These are phyloP conservation scores for Lasioglossum pauxillum DNA, from an alignment of 2,888 invertebrate genomes.

Conservation along the genomic window DNA sequence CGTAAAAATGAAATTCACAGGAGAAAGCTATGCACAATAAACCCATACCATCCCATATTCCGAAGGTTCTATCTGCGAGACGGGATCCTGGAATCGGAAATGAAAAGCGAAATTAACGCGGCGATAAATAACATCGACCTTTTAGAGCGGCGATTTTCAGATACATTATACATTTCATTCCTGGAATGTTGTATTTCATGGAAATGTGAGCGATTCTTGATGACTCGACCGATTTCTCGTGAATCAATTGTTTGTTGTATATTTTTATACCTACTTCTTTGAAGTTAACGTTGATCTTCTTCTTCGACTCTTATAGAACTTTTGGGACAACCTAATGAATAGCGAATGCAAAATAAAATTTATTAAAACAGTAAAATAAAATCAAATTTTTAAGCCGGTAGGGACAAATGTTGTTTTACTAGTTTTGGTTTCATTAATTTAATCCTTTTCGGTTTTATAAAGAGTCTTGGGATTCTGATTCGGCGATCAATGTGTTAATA, in stretches of 20 bases:
- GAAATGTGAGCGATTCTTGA: not conserved
- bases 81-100: not conserved
- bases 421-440: no score
- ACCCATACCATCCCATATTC: not conserved
- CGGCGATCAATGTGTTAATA: no score
- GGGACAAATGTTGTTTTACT: no score
- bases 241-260: not conserved
- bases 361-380: no score
- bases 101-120: not conserved
- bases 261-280: not conserved
- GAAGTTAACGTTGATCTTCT: not conserved
- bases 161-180: not conserved
- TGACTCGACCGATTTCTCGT: not conserved
- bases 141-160: not conserved
- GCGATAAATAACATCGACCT: not conserved
- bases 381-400: no score
- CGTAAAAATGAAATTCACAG: slow-evolving; percentile 8
- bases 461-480: no score
- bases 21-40: not conserved
- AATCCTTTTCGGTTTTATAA: no score
- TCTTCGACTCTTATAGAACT: no score
- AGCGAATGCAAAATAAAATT: no score
- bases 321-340: no score
- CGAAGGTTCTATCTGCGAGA: not conserved
- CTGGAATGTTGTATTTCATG: not conserved